Base-by-base conservation (phyloP, 2,113 vertebrate species). In the Catharus bicknelli region DNA sequence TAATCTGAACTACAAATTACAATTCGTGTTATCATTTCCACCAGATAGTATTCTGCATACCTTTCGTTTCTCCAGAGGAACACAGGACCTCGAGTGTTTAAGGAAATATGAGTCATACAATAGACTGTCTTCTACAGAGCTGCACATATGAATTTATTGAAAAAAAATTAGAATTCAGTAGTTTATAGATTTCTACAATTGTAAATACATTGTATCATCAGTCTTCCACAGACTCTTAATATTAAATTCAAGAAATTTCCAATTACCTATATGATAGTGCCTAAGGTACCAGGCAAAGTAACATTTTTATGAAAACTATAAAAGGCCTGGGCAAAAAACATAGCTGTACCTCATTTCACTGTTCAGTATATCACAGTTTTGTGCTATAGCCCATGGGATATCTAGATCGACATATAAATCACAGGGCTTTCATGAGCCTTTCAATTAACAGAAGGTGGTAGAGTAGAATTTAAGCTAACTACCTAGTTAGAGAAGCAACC, bases 21-120 rank as follows among this genome's bases (percentile, higher is more conserved):
- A 69, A 48, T 61, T 84, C 48, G 32, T 78, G 26, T 45, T 93
- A 51, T 92, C 16, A 89, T 86, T 95, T 72, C 43, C 64, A 84
- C n/a, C 77, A 94, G 88, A 93, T 6, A 86, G 29, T 83, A 66
- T 57, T 85, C 78, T 90, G 83, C 74, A 93, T 90, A 64, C 8
- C 30, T 22, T 34, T 90, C 27, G 4, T 0, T 88, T 63, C 79
- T 77, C 83, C 75, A 88, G 68, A 69, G 92, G 97, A 96, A 68
- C 93, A 97, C 91, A 94, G 70, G 77, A 93, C 90, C 20, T 90
- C 8, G 8, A 96, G 45, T 74, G 78, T 88, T 97, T 96, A 90
- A 96, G 96, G 90, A 97, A 96, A 95, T 90, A 54, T 92, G 92
- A 97, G 73, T 97, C 97, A 97, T 88, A 51, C 38, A 94, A 87